Conservation (phyloP, 2,113 vertebrate genomes). For the Elephantulus edwardii region DNA sequence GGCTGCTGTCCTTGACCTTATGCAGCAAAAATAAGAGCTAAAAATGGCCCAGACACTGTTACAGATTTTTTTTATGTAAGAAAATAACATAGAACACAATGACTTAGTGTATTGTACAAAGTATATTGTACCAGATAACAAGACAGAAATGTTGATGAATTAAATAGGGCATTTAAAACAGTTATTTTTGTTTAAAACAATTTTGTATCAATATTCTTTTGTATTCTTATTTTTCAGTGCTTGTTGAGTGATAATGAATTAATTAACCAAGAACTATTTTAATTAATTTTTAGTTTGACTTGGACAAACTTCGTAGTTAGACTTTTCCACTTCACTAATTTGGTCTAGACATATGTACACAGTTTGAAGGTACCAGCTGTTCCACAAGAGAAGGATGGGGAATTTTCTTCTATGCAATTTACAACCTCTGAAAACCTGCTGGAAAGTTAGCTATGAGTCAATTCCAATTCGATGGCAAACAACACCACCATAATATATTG, state of each 20-base stretch:
- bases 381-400: no score
- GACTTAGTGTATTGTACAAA: not conserved
- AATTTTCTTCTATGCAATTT: no score
- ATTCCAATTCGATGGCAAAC: no score
- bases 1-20: no score
- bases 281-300: not conserved
- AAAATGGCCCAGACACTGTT: not conserved
- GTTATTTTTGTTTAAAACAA: not conserved
- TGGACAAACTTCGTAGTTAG: not conserved
- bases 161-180: conserved; percentile 1
- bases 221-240: not conserved
- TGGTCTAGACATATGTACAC: no score
- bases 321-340: not conserved
- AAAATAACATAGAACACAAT: not conserved
- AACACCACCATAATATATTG: no score
- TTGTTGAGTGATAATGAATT: not conserved
- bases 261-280: no score
- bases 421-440: no score
- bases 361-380: no score
- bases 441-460: no score
- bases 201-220: not conserved
- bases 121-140: not conserved
- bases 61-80: not conserved
- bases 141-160: not conserved
- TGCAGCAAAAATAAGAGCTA: not conserved